These are phyloP conservation scores for Oscheius sp. DNA, from an alignment of 2,888 invertebrate species.

Conservation along the genomic window DNA sequence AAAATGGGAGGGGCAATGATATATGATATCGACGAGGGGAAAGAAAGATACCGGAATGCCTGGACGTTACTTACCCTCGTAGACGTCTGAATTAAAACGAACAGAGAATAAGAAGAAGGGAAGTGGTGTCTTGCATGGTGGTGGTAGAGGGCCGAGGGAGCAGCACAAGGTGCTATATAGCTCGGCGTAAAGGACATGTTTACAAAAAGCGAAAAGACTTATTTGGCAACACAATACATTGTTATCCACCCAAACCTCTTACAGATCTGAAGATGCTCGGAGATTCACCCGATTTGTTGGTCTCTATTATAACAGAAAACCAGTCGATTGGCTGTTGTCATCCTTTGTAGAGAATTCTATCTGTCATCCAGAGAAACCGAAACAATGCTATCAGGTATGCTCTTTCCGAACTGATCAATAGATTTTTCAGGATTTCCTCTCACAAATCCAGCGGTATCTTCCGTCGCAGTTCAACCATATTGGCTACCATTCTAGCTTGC, in stretches of 20 bases:
- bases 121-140: no score
- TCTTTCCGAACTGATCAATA: neutral
- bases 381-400: neutral
- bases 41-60: no score
- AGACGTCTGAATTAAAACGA: no score
- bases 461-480: conserved; percentile 5
- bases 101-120: no score
- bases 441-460: neutral
- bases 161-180: no score
- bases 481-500: neutral
- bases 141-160: no score
- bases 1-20: no score
- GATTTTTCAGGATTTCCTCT: neutral
- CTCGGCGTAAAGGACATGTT: no score
- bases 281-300: neutral
- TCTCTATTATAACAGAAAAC: neutral
- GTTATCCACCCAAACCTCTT: neutral
- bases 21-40: no score
- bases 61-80: no score
- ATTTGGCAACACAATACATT: no score
- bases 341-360: neutral
- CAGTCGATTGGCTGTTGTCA: neutral
- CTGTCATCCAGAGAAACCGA: neutral
- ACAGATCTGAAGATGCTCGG: neutral
- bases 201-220: no score